Percentiles rank a stretch among this genome's conserved stretches.
Conservation (phyloP, 2,888 invertebrate species). For the Harpalus rubripes region DNA sequence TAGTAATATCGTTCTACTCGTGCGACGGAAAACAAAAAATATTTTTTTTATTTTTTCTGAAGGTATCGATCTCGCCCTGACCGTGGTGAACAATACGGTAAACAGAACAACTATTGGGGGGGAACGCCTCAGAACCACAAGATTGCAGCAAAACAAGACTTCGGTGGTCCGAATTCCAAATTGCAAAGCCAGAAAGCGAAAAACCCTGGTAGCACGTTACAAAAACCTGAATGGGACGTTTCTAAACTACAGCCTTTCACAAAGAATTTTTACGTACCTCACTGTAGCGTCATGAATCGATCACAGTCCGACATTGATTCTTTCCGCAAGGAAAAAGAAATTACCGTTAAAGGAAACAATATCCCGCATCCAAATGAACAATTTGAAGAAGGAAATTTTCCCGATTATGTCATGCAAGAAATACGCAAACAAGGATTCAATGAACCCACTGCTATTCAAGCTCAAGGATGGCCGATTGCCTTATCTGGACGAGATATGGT, state of each 20-base stretch:
- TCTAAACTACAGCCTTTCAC: constrained; percentile 87
- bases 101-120: constrained; percentile 78
- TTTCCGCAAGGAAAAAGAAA: constrained; percentile 89
- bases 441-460: constrained; percentile 96
- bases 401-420: constrained; percentile 89
- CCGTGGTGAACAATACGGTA: constrained; percentile 83
- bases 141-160: constrained; percentile 77
- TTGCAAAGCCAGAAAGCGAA: constrained; percentile 82
- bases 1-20: background rate
- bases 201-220: constrained; percentile 85
- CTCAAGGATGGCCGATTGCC: constrained; percentile 97
- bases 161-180: constrained; percentile 76
- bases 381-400: constrained; percentile 95
- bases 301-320: constrained; percentile 86
- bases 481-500: constrained; percentile 95
- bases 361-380: constrained; percentile 92
- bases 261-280: constrained; percentile 95
- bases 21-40: constrained; percentile 37
- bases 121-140: constrained; percentile 74
- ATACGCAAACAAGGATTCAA: constrained; percentile 89
- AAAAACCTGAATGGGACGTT: constrained; percentile 92
- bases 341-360: constrained; percentile 92
- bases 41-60: constrained; percentile 64
- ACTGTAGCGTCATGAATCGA: constrained; percentile 85
- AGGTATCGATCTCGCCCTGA: constrained; percentile 83